Evolutionary conservation across 2,797 vertebrate species (phyloP).

Genomic region (Rhyacichthys aspro): DNA sequence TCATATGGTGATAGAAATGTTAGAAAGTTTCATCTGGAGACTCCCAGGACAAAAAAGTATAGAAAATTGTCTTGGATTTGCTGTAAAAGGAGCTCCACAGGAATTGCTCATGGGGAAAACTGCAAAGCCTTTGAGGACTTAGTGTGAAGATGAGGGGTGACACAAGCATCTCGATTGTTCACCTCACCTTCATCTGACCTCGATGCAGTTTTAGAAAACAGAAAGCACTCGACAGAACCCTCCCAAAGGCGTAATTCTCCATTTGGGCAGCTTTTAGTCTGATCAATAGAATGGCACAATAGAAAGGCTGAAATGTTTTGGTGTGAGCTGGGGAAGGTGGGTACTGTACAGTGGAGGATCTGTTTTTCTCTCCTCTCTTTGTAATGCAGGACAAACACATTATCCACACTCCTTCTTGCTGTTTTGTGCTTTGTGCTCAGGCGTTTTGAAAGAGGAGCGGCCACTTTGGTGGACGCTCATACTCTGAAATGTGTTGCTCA

Average conservation of each 20-base stretch:
- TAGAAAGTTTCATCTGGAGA: constrained; percentile 11
- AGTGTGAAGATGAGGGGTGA: constrained; percentile 29
- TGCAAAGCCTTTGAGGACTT: constrained; percentile 21
- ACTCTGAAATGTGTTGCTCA: constrained; percentile 15
- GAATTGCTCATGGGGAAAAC: constrained; percentile 2
- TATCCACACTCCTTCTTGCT: constrained; percentile 36
- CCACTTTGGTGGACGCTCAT: constrained; percentile 44
- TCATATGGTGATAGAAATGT: constrained; percentile 2
- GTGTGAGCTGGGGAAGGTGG: constrained; percentile 16
- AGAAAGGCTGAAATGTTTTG: constrained; percentile 29
- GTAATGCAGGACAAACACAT: constrained; percentile 50
- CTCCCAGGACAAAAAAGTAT: constrained; percentile 11
- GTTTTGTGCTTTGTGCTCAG: constrained; percentile 41
- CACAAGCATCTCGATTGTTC: constrained; percentile 13
- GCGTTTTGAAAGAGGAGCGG: constrained; percentile 46
- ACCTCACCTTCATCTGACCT: constrained; percentile 36
- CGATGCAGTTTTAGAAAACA: constrained; percentile 10
- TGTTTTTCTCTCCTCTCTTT: constrained; percentile 45
- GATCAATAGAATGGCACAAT: constrained; percentile 31
- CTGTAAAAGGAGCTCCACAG: neutral
- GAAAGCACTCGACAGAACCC: constrained; percentile 24
- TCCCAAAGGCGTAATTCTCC: constrained; percentile 18
- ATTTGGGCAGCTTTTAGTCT: constrained; percentile 10
- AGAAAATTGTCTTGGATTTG: neutral
- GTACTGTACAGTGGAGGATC: constrained; percentile 27